Percentiles rank a stretch among this genome's conserved stretches.
Conservation (phyloP, 2,888 invertebrate species). For the Mellilla xanthometata region DNA sequence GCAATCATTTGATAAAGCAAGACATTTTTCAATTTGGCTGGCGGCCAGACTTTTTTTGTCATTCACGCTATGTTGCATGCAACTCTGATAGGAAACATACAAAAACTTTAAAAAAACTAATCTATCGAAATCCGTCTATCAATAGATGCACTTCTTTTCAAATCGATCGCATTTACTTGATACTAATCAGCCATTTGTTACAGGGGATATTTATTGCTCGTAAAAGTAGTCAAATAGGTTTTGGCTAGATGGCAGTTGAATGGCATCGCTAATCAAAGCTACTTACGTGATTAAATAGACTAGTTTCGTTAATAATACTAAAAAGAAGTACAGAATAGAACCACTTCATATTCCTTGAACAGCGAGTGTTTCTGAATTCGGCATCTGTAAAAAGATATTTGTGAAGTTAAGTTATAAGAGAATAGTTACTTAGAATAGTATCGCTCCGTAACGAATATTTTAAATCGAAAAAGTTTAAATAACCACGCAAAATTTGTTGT, state of each 20-base stretch:
- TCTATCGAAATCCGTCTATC: slow-evolving; percentile 3
- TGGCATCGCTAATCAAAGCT: slow-evolving; percentile 2
- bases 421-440: too few species aligned
- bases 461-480: too few species aligned
- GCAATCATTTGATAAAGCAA: slow-evolving; percentile 57
- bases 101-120: slow-evolving; percentile 7
- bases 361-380: slow-evolving; percentile 39
- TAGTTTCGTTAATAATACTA: slow-evolving; percentile 50
- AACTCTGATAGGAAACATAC: slow-evolving; percentile 2
- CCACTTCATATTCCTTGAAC: slow-evolving; percentile 64
- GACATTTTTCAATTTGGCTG: slow-evolving; percentile 68
- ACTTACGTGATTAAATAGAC: slow-evolving; percentile 55
- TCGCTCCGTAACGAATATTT: too few species aligned
- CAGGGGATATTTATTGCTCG: slow-evolving; percentile 17
- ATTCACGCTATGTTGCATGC: slow-evolving; percentile 50
- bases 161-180: neutral
- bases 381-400: slow-evolving; percentile 55
- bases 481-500: too few species aligned
- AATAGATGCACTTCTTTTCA: slow-evolving; percentile 21
- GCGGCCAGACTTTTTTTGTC: slow-evolving; percentile 59
- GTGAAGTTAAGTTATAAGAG: too few species aligned
- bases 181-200: slow-evolving; percentile 12
- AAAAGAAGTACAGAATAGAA: slow-evolving; percentile 50
- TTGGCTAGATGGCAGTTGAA: slow-evolving; percentile 4
- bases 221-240: slow-evolving; percentile 10